Evolutionary conservation across 37 sponge, comb jelly and placozoan genomes (phyloP).

Genomic region (Petrosia ficiformis): DNA sequence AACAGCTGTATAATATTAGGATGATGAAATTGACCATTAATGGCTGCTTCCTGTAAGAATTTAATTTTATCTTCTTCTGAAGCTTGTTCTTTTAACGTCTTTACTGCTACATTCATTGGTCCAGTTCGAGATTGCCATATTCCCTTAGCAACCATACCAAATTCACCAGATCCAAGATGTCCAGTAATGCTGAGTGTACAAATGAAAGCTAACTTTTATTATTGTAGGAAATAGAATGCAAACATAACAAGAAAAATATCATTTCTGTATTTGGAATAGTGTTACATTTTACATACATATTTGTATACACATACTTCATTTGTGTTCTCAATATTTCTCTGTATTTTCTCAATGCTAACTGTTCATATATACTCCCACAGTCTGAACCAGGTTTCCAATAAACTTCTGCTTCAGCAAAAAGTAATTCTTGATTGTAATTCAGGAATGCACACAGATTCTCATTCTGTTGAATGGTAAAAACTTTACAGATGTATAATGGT

Average conservation of each 20-base stretch:
- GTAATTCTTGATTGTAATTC: too few species aligned
- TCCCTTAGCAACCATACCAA: constrained; percentile 58
- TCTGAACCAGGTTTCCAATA: constrained; percentile 45
- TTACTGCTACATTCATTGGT: constrained; percentile 45
- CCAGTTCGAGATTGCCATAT: constrained; percentile 27
- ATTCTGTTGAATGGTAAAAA: too few species aligned
- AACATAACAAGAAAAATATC: too few species aligned
- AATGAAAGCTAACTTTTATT: too few species aligned
- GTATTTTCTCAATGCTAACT: constrained; percentile 24
- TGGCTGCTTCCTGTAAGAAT: constrained; percentile 76
- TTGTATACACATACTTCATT: too few species aligned
- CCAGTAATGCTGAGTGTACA: neutral
- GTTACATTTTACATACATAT: too few species aligned
- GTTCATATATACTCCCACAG: constrained; percentile 33
- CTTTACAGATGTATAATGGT: too few species aligned
- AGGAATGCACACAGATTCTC: too few species aligned
- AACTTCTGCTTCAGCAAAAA: neutral
- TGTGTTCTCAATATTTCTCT: constrained; percentile 4
- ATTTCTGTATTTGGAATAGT: too few species aligned
- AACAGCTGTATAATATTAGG: constrained; percentile 60
- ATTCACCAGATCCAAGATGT: constrained; percentile 62
- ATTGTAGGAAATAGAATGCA: too few species aligned
- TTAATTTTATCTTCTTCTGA: constrained; percentile 29
- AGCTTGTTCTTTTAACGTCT: constrained; percentile 27
- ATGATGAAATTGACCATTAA: constrained; percentile 71